phyloP scores from a whole-genome alignment of 2,113 vertebrate genomes.

The Mohoua ochrocephala region DNA sequence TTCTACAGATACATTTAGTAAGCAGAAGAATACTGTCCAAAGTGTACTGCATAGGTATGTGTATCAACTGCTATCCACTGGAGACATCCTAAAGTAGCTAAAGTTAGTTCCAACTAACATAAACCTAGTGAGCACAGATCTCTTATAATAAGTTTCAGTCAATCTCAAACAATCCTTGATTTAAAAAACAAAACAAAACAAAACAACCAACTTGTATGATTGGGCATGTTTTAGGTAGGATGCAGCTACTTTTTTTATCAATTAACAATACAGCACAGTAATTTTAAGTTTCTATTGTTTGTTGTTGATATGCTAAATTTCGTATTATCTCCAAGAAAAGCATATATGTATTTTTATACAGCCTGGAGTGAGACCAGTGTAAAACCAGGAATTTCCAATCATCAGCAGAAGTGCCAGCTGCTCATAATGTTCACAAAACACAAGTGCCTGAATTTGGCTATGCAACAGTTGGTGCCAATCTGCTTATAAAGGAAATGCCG shows the following conservation, averaged over 20 bases:
- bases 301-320: constrained; percentile 59
- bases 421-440: constrained; percentile 67
- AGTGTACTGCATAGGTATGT: neutral
- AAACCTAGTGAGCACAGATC: neutral
- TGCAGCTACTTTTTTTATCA: constrained; percentile 3
- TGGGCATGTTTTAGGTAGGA: neutral
- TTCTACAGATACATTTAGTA: neutral
- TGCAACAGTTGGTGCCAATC: constrained; percentile 90
- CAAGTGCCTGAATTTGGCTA: constrained; percentile 63
- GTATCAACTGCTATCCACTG: neutral
- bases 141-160: neutral
- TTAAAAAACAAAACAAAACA: neutral
- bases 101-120: neutral
- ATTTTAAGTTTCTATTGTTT: constrained; percentile 53
- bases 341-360: constrained; percentile 49
- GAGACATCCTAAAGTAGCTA: neutral
- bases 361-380: constrained; percentile 59
- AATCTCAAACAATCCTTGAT: neutral
- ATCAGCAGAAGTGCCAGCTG: constrained; percentile 73
- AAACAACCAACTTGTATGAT: neutral
- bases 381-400: constrained; percentile 69
- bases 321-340: constrained; percentile 60
- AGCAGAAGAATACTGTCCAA: constrained; percentile 50
- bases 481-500: constrained; percentile 96
- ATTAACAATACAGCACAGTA: constrained; percentile 45